Percentiles rank a stretch among this genome's conserved stretches.
Conservation (phyloP, 2,888 invertebrate species). For the Boloria euphrosyne region DNA sequence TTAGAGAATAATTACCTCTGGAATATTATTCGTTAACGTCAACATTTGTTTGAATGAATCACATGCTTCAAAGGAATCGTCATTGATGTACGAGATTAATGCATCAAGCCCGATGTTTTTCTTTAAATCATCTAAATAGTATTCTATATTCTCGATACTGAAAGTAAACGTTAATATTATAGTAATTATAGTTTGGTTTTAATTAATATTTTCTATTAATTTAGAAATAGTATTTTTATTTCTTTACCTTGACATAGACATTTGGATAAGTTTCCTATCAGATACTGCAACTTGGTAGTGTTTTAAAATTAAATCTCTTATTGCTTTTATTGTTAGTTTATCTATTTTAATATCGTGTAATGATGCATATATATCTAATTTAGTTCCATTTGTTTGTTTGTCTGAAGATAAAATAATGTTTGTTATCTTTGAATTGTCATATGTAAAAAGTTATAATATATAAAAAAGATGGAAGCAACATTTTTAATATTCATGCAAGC, state of each 20-base stretch:
- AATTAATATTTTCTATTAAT: neutral
- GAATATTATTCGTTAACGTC: slow-evolving; percentile 4
- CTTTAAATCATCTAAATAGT: neutral
- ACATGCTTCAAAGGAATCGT: slow-evolving; percentile 8
- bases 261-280: neutral
- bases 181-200: too few species aligned
- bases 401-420: neutral
- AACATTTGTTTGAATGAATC: slow-evolving; percentile 7
- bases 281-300: neutral
- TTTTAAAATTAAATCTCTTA: slow-evolving; percentile 5
- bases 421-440: neutral
- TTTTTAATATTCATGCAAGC: neutral
- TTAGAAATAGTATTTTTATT: neutral
- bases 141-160: slow-evolving; percentile 7
- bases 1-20: neutral
- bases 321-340: neutral
- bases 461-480: neutral
- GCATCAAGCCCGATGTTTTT: slow-evolving; percentile 2
- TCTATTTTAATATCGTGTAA: neutral
- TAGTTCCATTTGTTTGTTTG: neutral
- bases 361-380: neutral
- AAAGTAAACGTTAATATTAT: neutral
- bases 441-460: neutral
- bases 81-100: slow-evolving; percentile 2
- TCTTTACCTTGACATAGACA: slow-evolving; percentile 5